Base-by-base conservation (phyloP, 2,888 invertebrate species). In the Branchellion lobata region DNA sequence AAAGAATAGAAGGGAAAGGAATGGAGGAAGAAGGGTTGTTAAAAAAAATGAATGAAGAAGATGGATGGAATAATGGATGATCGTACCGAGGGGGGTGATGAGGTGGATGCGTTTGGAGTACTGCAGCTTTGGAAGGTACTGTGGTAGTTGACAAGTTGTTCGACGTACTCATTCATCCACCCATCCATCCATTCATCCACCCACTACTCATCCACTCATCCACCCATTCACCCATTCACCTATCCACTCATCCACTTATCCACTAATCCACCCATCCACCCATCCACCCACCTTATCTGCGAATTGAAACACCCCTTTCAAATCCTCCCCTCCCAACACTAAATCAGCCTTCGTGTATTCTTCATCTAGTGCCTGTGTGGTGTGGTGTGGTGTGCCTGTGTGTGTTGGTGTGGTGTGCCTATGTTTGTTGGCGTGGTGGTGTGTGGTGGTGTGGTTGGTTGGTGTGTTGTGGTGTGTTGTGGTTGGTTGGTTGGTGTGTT, bases 241-340 rank as follows among this genome's bases (percentile, higher is more conserved):
- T 14, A n/a, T 14, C 40, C 40, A 8, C 40, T 40, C 40, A 40
- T 40, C 40, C 40, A 40, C 40, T 14, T 14, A 5, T 14, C 40
- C 14, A 5, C 14, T 14, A 5, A 40, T 40, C 40, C 40, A 40
- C 40, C 40, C 40, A 5, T 14, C 40, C 14, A 5, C 14, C 40
- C 40, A 40, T 40, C 40, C n/a, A 61, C 18, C 31, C 81, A 88
- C 89, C 85, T 98, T 97, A 88, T 99, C 98, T 81, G 98, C 92
- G 88, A 97, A 92, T n/a, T 96, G 97, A 87, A 99, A 99, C 84
- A 99, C 99, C 90, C 99, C 99, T 82, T 98, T 91, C 88, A 99
- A 99, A 89, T 99, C 99, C 1, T 99, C 94, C 36, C 99, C 99
- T 82, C 99, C 99, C 90, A 99, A 99, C 87, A 99, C 99, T n/a